Base-by-base conservation (phyloP, 2,888 invertebrate species). In the Hirudinaria manillensis region DNA sequence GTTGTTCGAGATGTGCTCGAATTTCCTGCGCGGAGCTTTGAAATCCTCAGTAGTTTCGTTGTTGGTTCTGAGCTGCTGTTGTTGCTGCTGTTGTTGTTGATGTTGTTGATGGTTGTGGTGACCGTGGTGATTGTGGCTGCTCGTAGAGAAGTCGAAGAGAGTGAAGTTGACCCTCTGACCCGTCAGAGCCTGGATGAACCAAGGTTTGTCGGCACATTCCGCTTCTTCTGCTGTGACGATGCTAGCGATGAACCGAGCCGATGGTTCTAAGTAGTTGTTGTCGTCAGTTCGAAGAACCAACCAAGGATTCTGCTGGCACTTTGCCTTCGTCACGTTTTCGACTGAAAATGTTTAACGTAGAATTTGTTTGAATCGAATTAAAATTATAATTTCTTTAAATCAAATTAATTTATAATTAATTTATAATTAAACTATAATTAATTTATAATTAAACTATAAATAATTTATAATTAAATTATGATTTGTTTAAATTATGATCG, bases 131-230 rank as follows among this genome's bases (percentile, higher is more conserved):
- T n/a, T n/a, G n/a, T n/a, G 45, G 13, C 10, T 45, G 45, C 45
- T 45, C 6, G 45, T 45, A 1, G 45, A 45, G 32, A 76, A 76
- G 24, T 76, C 76, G 56, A 68, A 76, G 3, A 76, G 45, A n/a
- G 73, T 76, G n/a, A 76, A 21, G 38, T 73, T 76, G 55, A 76
- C 53, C n/a, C 34, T 51, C 51, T 76, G 76, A 6, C 76, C 76
- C 55, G 29, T 61, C 19, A 51, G 36, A 16, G 56, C 76, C 45
- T 55, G 36, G 24, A 76, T 29, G 21, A 56, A 29, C 76, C 76
- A 76, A 0, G 74, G 67, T 34, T 68, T 67, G 38, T 45, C 65
- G 34, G 55, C 55, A 27, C 76, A 74, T n/a, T 67, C 73, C 24
- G 45, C 38, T 68, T 51, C 21, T n/a, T 73, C 74, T 10, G 74